Conservation (phyloP, 1,140 invertebrate species). For the Caenorhabditis tropicalis region DNA sequence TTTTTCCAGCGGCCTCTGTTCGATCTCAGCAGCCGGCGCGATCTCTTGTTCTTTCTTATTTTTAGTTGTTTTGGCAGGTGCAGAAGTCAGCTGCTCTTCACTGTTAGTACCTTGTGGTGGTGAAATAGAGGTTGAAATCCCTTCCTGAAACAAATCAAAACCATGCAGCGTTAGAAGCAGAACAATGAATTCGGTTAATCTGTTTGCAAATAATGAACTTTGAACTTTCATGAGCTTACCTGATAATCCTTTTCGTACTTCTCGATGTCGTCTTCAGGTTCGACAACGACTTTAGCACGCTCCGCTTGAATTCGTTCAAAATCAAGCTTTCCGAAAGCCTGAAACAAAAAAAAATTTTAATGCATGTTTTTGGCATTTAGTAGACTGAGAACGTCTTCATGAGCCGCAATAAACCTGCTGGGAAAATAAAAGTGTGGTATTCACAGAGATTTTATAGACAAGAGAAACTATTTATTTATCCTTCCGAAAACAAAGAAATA, state of each 20-base stretch:
- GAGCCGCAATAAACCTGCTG: too few species aligned
- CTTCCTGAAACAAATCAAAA: neutral
- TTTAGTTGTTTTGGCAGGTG: neutral
- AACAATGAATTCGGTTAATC: neutral
- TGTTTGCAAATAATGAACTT: neutral
- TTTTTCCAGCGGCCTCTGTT: slow-evolving; percentile 18
- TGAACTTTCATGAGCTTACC: too few species aligned
- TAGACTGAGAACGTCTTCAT: too few species aligned
- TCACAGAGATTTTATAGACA: too few species aligned
- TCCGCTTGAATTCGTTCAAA: slow-evolving; percentile 28
- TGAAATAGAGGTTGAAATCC: neutral
- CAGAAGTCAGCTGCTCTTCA: slow-evolving; percentile 29
- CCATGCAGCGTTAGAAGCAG: neutral
- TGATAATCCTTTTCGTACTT: slow-evolving; percentile 30
- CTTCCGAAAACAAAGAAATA: too few species aligned
- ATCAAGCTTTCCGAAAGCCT: slow-evolving; percentile 4
- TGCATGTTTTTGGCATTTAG: neutral
- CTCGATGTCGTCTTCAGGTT: slow-evolving; percentile 10
- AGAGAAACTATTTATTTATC: too few species aligned
- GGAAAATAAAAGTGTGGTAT: too few species aligned
- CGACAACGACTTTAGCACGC: slow-evolving; percentile 6
- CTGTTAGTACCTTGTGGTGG: neutral
- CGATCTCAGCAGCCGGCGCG: neutral
- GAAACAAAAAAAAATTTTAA: neutral
- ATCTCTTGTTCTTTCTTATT: neutral